Evolutionary conservation across 2,888 invertebrate species (phyloP), one percentile per base, ranked within the genome.

Genomic region (Mesorhabditis spiculigera): DNA sequence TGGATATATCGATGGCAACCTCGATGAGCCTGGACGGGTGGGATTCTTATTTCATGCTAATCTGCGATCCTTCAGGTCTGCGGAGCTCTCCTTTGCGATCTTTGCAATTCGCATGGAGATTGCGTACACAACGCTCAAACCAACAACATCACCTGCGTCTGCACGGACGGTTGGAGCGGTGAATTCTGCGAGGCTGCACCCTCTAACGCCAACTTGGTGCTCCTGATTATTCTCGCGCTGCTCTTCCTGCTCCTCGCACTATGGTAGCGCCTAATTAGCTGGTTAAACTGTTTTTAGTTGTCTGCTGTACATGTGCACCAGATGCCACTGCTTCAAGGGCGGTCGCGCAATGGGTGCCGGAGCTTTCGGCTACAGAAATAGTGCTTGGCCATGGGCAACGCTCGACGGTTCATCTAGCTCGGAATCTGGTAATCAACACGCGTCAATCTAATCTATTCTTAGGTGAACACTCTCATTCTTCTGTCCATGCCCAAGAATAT

Each of bases 201-300:
- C 5, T 81, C 83, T 6, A 81, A 80, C 62, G 79, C 79, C 13
- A 76, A 77, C 5, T 65, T 85, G 63, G 77, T 85, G 45, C 75
- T 85, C 6, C 71, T 84, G 45, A 82, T 85, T 64, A 70, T 85
- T 45, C 78, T 85, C 44, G 85, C 85, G 42, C 73, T 85, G 13
- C 81, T 85, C 62, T 85, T 85, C 83, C 71, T 85, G 13, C 79
- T 85, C 2, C 78, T 85, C 43, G 78, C 83, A 5, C 74, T 85
- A 13, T 85, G 85, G 58, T 50, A 3, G 28, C 28, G 28, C 28
- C 28, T 28, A 28, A 78, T 78, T 44, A 44, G 77, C 63, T 16
- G 5, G 43, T 5, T 5, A 79, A 78, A n/a, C n/a, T 10, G n/a
- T 50, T 50, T 50, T n/a, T n/a, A 50, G 58, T 71, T 85, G 82